Evolutionary conservation across 2,113 vertebrate genomes (phyloP).

Genomic region (Dascyllus trimaculatus): DNA sequence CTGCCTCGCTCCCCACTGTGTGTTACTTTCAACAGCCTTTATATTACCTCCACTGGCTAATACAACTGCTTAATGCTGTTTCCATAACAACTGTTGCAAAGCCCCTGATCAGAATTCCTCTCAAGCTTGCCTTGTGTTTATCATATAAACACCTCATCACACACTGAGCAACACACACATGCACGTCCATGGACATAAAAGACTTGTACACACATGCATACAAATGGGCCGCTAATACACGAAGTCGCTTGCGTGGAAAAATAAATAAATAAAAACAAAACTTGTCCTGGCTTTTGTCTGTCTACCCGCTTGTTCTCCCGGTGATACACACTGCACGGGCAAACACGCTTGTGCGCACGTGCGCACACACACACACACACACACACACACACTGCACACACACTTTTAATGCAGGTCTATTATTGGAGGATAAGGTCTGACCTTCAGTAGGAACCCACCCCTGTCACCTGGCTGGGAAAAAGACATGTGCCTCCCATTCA

Average conservation of each 20-base stretch:
- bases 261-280: conserved; percentile 57
- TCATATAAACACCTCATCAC: conserved; percentile 81
- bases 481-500: conserved; percentile 78
- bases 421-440: conserved; percentile 71
- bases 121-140: conserved; percentile 79
- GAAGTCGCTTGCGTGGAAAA: conserved; percentile 39
- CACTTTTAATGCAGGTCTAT: conserved; percentile 38
- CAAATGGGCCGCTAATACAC: conserved; percentile 65
- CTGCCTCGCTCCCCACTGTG: conserved; percentile 65
- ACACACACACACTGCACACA: conserved; percentile 34
- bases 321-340: conserved; percentile 23
- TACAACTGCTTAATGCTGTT: conserved; percentile 82
- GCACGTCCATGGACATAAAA: conserved; percentile 60
- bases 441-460: conserved; percentile 77
- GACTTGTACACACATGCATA: conserved; percentile 67
- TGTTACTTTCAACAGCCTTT: conserved; percentile 77
- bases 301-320: conserved; percentile 40
- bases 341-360: background rate
- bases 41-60: conserved; percentile 78
- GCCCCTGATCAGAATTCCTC: conserved; percentile 83
- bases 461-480: conserved; percentile 72
- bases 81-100: conserved; percentile 86
- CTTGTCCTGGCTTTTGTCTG: conserved; percentile 33
- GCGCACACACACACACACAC: background rate
- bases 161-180: conserved; percentile 66